Evolutionary conservation across 1,140 invertebrate genomes (phyloP), one percentile per base, ranked within the genome.

Genomic region (Lepidostoma basale): DNA sequence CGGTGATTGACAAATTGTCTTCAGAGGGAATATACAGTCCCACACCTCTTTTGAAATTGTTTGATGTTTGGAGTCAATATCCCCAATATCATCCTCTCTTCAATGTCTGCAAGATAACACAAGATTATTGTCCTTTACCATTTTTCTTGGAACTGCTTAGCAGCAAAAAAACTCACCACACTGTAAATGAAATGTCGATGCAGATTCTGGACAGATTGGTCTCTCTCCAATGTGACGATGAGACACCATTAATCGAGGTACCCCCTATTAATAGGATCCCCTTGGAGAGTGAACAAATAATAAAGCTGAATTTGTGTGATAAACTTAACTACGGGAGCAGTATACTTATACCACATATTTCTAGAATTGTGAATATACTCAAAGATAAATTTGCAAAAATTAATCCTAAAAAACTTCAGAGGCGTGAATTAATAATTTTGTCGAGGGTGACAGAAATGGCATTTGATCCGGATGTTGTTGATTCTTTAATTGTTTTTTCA

Each of bases 1-100:
- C 94, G 0, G 86, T 89, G 75, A 78, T 96, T 47, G 80, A 85
- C n/a, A 90, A 89, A 75, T 77, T 97, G 0, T 87, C 90, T 0
- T 80, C 88, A 56, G 94, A 97, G 76, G 90, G 93, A 25, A 88
- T 96, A 56, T 88, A 94, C 73, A 90, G 87, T 74, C 93, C 94
- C 1, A 95, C 94, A 3, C 85, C 90, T 1, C 78, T 97, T 47
- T 78, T 97, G 9, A 94, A 91, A 77, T 78, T 97, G 2, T 85
- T 97, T 6, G 79, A 86, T 2, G 79, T 84, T 1, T 97, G 94
- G 93, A 87, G 89, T 66, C 82, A 87, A 70, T 89, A 92, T 81
- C 87, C 91, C 3, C 85, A 91, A 69, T 94, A 90, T 77, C 92
- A 90, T 77, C 75, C 85, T 18, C 78, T 95, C 3, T 82, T 96